A percentile compares a stretch with the other conserved stretches of the same genome.
phyloP scores from a whole-genome alignment of 2,113 vertebrate species.

The Ornithorhynchus anatinus region DNA sequence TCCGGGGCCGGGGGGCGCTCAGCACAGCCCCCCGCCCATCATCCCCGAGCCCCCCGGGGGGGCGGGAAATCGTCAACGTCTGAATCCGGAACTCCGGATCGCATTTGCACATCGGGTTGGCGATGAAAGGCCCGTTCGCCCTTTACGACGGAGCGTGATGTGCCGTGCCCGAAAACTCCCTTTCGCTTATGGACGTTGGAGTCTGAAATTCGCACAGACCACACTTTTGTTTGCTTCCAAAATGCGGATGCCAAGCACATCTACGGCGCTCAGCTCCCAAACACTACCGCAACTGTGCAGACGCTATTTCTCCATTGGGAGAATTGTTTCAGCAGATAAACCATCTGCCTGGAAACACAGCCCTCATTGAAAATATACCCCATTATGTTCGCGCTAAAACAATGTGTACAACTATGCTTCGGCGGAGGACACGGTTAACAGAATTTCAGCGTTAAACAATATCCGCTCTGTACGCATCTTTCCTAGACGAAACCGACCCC shows the following conservation, averaged over 20 bases:
- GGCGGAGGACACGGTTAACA: conserved; percentile 63
- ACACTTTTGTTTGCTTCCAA: conserved; percentile 76
- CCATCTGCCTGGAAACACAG: conserved; percentile 80
- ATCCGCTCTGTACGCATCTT: conserved; percentile 55
- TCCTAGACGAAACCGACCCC: conserved; percentile 45
- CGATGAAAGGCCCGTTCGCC: conserved; percentile 48
- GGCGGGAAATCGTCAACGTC: conserved; percentile 43
- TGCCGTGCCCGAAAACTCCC: conserved; percentile 49
- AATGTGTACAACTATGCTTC: conserved; percentile 65
- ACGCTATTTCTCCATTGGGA: conserved; percentile 70
- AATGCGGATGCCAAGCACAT: conserved; percentile 74
- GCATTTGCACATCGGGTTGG: conserved; percentile 51
- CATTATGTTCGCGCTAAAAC: conserved; percentile 73
- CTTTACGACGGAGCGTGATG: conserved; percentile 62
- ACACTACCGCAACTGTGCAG: conserved; percentile 77
- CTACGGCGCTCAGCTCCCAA: conserved; percentile 65
- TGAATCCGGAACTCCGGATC: conserved; percentile 51
- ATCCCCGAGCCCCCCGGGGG: conserved; percentile 5
- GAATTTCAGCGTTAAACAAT: conserved; percentile 59
- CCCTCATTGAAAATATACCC: conserved; percentile 77
- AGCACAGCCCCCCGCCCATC: conserved; percentile 28
- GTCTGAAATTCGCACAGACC: conserved; percentile 70
- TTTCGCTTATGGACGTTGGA: conserved; percentile 59
- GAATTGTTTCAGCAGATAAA: conserved; percentile 75
- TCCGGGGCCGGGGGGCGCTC: no score